Evolutionary conservation across 2,888 invertebrate genomes (phyloP), one percentile per base, ranked within the genome.

Genomic region (Chalcosyrphus nemorum): DNA sequence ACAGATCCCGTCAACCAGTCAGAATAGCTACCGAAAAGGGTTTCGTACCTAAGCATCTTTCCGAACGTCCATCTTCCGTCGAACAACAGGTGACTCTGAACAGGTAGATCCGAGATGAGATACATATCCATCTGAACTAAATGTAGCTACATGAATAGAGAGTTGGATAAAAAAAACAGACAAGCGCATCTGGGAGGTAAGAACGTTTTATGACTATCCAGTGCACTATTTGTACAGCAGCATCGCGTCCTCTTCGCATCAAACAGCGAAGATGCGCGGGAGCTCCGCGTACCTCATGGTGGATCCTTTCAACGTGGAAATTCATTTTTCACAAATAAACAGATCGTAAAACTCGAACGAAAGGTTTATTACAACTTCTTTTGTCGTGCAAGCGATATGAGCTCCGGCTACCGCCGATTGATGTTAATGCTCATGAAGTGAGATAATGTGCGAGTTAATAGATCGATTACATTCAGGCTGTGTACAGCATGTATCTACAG

Each of bases 321-420:
- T 66, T 47, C 66, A 19, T 63, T 82, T 74, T 78, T 77, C 82
- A 78, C 82, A 74, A 74, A 82, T 82, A 82, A 82, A 82, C 82
- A 82, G 78, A 78, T 82, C 68, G 63, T 82, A 82, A 82, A 82
- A 66, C 7, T 29, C 15, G 54, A 52, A 65, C 75, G 63, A 43
- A 43, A 32, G 38, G 50, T 77, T 77, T 82, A 82, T 77, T 72
- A 54, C 66, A 56, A 35, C n/a, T 27, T 66, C 52, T 63, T 68
- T 74, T 74, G 38, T 68, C 32, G 7, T 21, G 2, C 35, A 32
- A 50, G 75, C 21, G 45, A 41, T 61, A 52, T 21, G n/a, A 72
- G 63, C 74, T 56, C 57, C 38, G 35, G 47, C 66, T 32, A 47
- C 76, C 43, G 19, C 17, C 66, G 66, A 68, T 82, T 82, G 72